Percentiles rank a stretch among this genome's conserved stretches.
Conservation (phyloP, 2,113 vertebrate species). For the Arizona elegans region DNA sequence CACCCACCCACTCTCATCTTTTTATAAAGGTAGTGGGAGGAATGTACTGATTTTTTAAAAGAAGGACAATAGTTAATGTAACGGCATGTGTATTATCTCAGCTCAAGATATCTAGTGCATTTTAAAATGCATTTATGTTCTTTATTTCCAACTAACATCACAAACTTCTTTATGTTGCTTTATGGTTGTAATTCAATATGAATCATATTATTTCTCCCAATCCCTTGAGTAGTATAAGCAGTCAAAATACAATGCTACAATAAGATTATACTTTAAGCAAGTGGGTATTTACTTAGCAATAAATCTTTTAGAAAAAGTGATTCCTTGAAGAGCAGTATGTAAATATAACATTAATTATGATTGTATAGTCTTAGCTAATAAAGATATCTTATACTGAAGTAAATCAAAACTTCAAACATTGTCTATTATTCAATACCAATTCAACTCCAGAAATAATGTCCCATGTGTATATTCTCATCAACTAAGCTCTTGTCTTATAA, state of each 20-base stretch:
- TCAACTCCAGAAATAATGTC: not conserved
- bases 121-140: not conserved
- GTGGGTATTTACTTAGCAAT: not conserved
- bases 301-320: not conserved
- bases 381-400: not conserved
- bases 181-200: not conserved
- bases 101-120: not conserved
- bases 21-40: conserved; percentile 5
- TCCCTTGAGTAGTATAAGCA: not conserved
- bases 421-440: not conserved
- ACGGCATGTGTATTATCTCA: not conserved
- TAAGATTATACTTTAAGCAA: not conserved
- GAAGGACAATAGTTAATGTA: not conserved
- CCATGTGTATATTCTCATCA: too few relatives aligned
- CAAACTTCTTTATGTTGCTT: not conserved
- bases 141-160: not conserved
- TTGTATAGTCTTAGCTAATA: not conserved
- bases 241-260: not conserved
- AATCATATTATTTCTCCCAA: not conserved
- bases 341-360: not conserved
- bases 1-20: not conserved
- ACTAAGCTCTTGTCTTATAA: not conserved
- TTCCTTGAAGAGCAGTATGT: not conserved
- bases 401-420: not conserved
- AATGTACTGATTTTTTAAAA: conserved; percentile 5